phyloP scores from a whole-genome alignment of 2,888 invertebrate species.

The Hydrotaea cyrtoneurina region DNA sequence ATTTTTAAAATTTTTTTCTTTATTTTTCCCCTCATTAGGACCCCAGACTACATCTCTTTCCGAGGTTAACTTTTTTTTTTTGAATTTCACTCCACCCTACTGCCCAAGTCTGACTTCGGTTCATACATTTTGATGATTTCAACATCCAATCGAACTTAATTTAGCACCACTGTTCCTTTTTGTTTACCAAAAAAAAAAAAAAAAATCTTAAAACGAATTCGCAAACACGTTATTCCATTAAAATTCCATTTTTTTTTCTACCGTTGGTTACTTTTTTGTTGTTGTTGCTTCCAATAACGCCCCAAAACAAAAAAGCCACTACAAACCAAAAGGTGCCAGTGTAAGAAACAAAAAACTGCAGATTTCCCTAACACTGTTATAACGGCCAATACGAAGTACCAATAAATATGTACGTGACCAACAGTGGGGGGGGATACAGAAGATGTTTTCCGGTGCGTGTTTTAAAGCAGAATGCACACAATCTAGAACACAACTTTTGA shows the following conservation, averaged over 20 bases:
- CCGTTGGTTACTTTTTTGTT: neutral
- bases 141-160: too few relatives aligned
- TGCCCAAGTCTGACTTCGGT: too few relatives aligned
- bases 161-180: neutral
- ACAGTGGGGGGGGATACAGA: neutral
- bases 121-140: too few relatives aligned
- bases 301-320: neutral
- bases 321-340: neutral
- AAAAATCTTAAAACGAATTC: conserved; percentile 21
- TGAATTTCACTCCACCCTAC: too few relatives aligned
- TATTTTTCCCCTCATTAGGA: too few relatives aligned
- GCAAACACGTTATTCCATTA: conserved; percentile 61
- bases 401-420: conserved; percentile 30
- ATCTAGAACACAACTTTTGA: neutral
- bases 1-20: too few relatives aligned
- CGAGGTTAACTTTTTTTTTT: too few relatives aligned
- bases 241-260: conserved; percentile 36
- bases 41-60: too few relatives aligned
- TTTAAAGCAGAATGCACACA: neutral
- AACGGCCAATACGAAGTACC: neutral
- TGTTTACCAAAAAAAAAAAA: neutral
- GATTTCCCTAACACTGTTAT: conserved; percentile 35
- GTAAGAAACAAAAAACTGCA: conserved; percentile 39
- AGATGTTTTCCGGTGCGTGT: neutral
- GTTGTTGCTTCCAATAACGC: conserved; percentile 1